A percentile compares a stretch with the other conserved stretches of the same genome.
Evolutionary conservation across 2,888 invertebrate genomes (phyloP).

Genomic region (Trichogramma evanescens): DNA sequence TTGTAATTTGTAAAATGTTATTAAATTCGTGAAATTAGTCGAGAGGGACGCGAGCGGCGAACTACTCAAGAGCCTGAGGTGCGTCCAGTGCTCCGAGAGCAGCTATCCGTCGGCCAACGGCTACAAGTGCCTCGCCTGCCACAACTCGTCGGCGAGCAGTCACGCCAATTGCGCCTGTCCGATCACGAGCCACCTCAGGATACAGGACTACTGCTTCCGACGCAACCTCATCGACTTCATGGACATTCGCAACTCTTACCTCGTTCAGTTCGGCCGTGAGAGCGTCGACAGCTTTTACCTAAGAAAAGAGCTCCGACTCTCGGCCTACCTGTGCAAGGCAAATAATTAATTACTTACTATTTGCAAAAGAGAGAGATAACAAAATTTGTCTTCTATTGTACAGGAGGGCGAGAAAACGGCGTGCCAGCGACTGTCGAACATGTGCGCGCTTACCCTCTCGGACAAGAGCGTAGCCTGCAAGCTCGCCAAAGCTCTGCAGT

Average conservation of each 20-base stretch:
- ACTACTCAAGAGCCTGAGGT: conserved; percentile 37
- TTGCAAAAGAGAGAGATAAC: conserved; percentile 4
- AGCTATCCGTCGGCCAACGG: conserved; percentile 43
- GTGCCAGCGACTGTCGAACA: conserved; percentile 62
- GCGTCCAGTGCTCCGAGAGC: conserved; percentile 45
- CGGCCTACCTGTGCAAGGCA: conserved; percentile 48
- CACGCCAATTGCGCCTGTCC: conserved; percentile 42
- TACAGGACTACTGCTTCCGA: conserved; percentile 42
- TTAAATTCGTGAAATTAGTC: conserved; percentile 31
- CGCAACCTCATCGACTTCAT: conserved; percentile 37
- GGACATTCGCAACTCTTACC: conserved; percentile 38
- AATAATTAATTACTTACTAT: conserved; percentile 2
- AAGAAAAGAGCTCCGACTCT: conserved; percentile 42
- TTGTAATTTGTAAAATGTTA: not conserved
- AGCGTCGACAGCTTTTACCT: conserved; percentile 44
- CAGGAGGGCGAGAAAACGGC: conserved; percentile 50
- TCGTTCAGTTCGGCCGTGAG: conserved; percentile 38
- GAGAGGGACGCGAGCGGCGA: conserved; percentile 43
- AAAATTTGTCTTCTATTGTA: conserved; percentile 26
- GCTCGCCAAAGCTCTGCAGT: conserved; percentile 26
- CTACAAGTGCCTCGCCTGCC: conserved; percentile 45
- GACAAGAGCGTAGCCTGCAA: conserved; percentile 41
- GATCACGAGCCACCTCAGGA: conserved; percentile 33
- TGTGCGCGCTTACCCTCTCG: conserved; percentile 58
- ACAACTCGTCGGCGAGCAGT: conserved; percentile 20